These are phyloP conservation scores for Cepphus grylle DNA, from an alignment of 2,113 vertebrate genomes.

Conservation along the genomic window DNA sequence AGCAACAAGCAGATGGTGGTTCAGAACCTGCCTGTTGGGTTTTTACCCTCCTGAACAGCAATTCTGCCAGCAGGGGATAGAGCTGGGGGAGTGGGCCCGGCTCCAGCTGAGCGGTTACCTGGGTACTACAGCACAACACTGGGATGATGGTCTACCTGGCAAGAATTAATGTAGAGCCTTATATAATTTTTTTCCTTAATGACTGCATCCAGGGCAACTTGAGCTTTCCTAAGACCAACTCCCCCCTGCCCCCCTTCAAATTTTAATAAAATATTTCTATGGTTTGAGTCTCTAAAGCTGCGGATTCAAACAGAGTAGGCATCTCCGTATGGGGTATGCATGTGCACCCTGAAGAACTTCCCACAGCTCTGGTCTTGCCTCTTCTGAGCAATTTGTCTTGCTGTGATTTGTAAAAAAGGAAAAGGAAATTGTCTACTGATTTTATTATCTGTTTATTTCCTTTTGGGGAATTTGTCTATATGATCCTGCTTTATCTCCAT, in stretches of 20 bases:
- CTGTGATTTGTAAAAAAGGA: background rate
- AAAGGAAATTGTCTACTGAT: constrained; percentile 4
- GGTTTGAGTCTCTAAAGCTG: background rate
- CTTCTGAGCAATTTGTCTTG: background rate
- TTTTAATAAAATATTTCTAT: background rate
- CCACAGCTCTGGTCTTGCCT: background rate
- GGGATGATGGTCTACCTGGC: background rate
- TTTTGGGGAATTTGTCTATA: background rate
- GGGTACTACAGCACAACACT: fast-evolving
- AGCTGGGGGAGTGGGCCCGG: background rate
- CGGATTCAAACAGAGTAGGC: background rate
- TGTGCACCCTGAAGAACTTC: background rate
- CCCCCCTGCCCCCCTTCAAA: background rate
- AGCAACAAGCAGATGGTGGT: background rate
- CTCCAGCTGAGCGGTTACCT: fast-evolving
- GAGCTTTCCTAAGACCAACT: background rate
- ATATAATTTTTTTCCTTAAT: background rate
- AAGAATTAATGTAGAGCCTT: background rate
- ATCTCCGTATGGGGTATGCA: fast-evolving
- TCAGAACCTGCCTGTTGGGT: background rate
- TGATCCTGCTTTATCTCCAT: background rate
- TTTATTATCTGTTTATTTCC: constrained; percentile 46
- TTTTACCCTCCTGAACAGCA: background rate
- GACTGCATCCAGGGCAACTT: background rate
- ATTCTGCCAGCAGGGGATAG: background rate